These are phyloP conservation scores for Barypeithes pellucidus DNA, from an alignment of 2,888 invertebrate species.

Conservation along the genomic window DNA sequence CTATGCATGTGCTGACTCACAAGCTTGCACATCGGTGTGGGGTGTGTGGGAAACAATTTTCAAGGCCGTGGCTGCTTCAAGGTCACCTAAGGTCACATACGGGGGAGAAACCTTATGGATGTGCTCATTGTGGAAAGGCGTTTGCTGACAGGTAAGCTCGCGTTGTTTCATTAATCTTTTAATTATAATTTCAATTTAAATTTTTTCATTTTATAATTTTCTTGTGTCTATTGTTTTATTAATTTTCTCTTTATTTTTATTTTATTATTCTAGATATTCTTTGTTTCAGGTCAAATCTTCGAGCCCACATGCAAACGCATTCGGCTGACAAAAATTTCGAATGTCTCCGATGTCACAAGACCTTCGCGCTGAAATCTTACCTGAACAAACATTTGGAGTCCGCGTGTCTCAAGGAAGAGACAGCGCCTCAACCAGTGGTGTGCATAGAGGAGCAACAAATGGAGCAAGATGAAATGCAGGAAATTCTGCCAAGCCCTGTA, in stretches of 20 bases:
- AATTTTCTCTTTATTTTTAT: not conserved
- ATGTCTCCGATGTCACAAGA: constrained; percentile 90
- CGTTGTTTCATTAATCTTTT: not conserved
- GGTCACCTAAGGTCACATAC: constrained; percentile 93
- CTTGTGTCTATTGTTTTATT: constrained; percentile 5
- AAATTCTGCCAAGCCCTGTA: constrained; percentile 53
- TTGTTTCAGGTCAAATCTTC: constrained; percentile 79
- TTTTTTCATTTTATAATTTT: constrained; percentile 11
- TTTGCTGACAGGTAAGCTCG: constrained; percentile 84
- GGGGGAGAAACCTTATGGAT: constrained; percentile 94
- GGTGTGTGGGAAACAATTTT: constrained; percentile 95
- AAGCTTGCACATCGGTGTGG: constrained; percentile 93
- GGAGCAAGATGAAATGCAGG: constrained; percentile 45
- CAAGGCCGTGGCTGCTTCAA: constrained; percentile 94
- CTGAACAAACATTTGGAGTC: constrained; percentile 96
- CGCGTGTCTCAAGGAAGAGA: constrained; percentile 83
- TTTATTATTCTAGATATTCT: not conserved
- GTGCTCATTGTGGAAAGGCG: constrained; percentile 94
- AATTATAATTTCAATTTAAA: not conserved
- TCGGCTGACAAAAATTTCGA: constrained; percentile 92
- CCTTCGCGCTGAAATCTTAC: constrained; percentile 95
- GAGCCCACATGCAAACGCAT: constrained; percentile 97
- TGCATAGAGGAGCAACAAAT: constrained; percentile 51
- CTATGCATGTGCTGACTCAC: constrained; percentile 94
- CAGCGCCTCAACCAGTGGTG: constrained; percentile 46